Evolutionary conservation across 2,113 vertebrate species (phyloP).

Genomic region (Petroica traversi): DNA sequence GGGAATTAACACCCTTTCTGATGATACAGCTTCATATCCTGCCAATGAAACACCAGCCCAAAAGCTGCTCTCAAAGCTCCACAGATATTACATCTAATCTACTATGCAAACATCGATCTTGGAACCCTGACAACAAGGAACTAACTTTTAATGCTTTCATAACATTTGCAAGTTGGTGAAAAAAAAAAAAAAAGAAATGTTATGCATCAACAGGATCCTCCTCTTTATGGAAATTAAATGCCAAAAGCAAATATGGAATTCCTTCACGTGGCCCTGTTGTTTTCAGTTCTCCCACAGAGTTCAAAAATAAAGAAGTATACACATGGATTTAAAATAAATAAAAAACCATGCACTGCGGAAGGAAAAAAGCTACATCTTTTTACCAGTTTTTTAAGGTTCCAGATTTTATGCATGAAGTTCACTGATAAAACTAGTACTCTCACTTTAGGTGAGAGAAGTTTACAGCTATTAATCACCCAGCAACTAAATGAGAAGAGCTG

Average conservation of each 20-base stretch:
- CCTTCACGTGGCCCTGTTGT: conserved; percentile 3
- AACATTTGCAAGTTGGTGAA: neutral
- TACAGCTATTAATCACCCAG: neutral
- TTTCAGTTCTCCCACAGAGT: neutral
- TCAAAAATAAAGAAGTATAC: neutral
- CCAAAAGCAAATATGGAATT: conserved; percentile 38
- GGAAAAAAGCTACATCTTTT: neutral
- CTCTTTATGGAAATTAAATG: conserved; percentile 4
- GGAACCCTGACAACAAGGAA: conserved; percentile 32
- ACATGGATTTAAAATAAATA: neutral
- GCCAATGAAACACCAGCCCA: neutral
- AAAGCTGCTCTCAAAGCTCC: neutral
- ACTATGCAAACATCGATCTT: neutral
- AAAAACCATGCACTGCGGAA: neutral
- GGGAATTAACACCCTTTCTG: neutral
- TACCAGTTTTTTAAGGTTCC: neutral
- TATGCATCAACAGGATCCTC: neutral
- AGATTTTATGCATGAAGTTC: neutral
- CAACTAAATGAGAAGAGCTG: neutral
- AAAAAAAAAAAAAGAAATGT: neutral
- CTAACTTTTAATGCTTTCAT: conserved; percentile 10
- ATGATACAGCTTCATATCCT: neutral
- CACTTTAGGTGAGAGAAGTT: neutral
- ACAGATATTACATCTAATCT: neutral
- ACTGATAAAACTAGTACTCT: neutral